Base-by-base conservation (phyloP, 1,140 invertebrate genomes). In the Andrena cerasifolii region DNA sequence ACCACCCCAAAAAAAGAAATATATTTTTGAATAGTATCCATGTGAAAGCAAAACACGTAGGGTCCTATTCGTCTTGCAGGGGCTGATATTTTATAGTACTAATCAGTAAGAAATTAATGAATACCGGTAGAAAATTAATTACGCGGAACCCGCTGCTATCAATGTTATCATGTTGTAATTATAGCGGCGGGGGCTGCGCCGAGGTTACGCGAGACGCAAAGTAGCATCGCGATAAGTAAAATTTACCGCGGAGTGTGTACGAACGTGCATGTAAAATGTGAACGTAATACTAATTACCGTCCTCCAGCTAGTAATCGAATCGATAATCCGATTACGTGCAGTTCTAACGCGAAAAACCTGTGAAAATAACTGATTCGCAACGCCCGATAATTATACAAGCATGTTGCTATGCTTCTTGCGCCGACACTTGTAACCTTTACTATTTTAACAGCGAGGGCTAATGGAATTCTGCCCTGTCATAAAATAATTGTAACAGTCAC, bases 151-250 rank as follows among this genome's bases (percentile, higher is more conserved):
- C 16, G 49, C 16, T 26, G 51, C 21, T 66, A 66, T 45, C 53
- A 36, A 47, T 26, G 63, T 47, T 67, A 68, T 56, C 51, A 26
- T 28, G 40, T 47, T 21, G 16, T 47, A 68, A 68, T 75, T 68
- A 67, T 40, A 45, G 40, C n/a, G n/a, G 40, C 40, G 40, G 8
- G 0, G 5, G 24, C 45, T 6, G 43, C 12, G 28, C 28, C 14
- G n/a, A 16, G 28, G 67, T 58, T 36, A 75, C 73, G 47, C 63
- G 73, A 36, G 47, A 58, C 63, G 28, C 21, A 21, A 21, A 49
- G 73, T 47, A 58, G 28, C 51, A 68, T 75, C 72, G 62, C 51
- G 73, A 75, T 75, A 68, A 75, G 73, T 47, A 67, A 68, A 75
- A 75, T 75, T 75, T 75, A 75, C 73, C 51, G 40, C 18, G 16